Percentiles rank a stretch among this genome's conserved stretches.
Conservation (phyloP, 2,797 vertebrate genomes). For the Nyctalus aviator region DNA sequence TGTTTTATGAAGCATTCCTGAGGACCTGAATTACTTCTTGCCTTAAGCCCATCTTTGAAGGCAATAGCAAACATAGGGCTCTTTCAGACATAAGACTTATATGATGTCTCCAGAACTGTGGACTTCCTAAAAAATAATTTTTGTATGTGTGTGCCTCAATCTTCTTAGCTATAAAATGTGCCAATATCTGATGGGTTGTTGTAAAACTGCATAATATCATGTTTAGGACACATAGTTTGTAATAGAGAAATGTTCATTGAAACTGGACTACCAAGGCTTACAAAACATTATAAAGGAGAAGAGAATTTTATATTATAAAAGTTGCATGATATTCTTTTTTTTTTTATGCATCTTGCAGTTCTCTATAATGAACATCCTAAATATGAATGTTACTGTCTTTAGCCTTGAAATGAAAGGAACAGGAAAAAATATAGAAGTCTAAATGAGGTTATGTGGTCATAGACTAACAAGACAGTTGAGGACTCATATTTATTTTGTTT, state of each 20-base stretch:
- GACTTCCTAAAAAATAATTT: neutral
- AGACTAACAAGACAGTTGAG: neutral
- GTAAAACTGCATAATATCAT: neutral
- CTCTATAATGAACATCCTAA: neutral
- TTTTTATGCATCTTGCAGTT: neutral
- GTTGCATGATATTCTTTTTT: neutral
- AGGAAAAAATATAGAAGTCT: neutral
- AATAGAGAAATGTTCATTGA: neutral
- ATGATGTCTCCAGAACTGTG: neutral
- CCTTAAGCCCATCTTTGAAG: neutral
- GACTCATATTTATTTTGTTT: neutral
- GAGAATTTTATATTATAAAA: constrained; percentile 25
- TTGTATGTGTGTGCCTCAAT: neutral
- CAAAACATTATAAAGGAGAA: constrained; percentile 4
- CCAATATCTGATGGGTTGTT: neutral
- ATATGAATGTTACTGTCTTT: constrained; percentile 47
- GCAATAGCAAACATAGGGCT: neutral
- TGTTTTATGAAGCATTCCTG: neutral
- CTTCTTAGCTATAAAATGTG: neutral
- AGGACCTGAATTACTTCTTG: neutral
- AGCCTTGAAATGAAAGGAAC: constrained; percentile 21
- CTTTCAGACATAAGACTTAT: neutral
- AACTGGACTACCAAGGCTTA: neutral
- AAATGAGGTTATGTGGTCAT: neutral
- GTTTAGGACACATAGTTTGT: neutral